A percentile compares a stretch with the other conserved stretches of the same genome.
These are phyloP conservation scores for Lutjanus argentimaculatus DNA, from an alignment of 2,797 vertebrate genomes.

Conservation along the genomic window DNA sequence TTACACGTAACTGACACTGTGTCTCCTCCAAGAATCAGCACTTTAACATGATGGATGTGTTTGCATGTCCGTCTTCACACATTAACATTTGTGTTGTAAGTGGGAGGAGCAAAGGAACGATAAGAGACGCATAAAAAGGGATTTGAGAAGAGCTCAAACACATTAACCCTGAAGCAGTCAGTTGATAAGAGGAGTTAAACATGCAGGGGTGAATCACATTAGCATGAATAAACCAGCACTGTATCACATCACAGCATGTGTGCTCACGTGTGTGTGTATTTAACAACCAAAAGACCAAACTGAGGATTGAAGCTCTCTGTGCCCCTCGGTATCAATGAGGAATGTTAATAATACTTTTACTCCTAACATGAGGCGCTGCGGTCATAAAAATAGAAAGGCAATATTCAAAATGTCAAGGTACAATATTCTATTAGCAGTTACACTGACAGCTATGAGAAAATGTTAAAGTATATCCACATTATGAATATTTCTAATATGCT, in stretches of 20 bases:
- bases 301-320: too few species aligned
- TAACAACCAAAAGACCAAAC: too few species aligned
- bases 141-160: not conserved
- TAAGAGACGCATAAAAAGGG: conserved; percentile 15
- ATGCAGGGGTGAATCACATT: too few species aligned
- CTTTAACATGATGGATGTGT: too few species aligned
- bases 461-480: not conserved
- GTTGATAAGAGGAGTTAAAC: too few species aligned
- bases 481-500: conserved; percentile 3
- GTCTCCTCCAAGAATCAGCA: too few species aligned
- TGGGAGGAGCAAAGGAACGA: conserved; percentile 16
- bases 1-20: not conserved
- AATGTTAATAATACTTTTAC: not conserved
- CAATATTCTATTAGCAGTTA: conserved; percentile 26
- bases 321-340: too few species aligned
- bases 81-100: conserved; percentile 11
- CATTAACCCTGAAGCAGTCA: too few species aligned
- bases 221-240: too few species aligned
- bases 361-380: not conserved
- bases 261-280: too few species aligned
- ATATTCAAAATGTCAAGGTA: conserved; percentile 31
- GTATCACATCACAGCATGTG: too few species aligned
- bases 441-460: not conserved
- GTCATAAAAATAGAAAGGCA: conserved; percentile 13
- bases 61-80: not conserved